A percentile compares a stretch with the other conserved stretches of the same genome.
Conservation (phyloP, 2,113 vertebrate species). For the Pedionomus torquatus region DNA sequence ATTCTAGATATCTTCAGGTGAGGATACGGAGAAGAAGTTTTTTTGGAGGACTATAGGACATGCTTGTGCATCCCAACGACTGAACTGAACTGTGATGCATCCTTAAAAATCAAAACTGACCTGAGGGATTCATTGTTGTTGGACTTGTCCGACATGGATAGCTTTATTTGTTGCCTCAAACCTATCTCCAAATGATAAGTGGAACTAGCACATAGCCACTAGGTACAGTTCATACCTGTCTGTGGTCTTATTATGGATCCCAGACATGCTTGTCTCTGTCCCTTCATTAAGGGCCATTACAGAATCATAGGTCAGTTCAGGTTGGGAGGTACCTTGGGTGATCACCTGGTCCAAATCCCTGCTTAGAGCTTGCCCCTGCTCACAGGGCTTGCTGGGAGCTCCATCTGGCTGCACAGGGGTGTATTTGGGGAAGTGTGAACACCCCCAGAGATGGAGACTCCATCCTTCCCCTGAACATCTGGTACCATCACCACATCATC, state of each 20-base stretch:
- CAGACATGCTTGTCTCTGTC: neutral
- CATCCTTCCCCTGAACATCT: neutral
- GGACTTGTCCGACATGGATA: neutral
- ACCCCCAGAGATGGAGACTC: neutral
- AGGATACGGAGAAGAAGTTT: accelerated
- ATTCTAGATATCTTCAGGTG: neutral
- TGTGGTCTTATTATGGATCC: neutral
- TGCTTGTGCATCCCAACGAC: neutral
- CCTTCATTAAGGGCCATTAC: neutral
- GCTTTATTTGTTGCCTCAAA: neutral
- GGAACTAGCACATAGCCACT: neutral
- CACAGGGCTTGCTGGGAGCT: neutral
- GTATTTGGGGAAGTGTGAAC: neutral
- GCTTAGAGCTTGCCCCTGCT: neutral
- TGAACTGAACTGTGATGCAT: neutral
- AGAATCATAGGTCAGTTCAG: neutral
- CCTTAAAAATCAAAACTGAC: neutral
- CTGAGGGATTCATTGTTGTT: neutral
- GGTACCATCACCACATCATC: neutral
- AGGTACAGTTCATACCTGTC: neutral
- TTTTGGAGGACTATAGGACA: neutral
- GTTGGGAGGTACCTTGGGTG: neutral
- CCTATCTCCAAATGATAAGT: neutral
- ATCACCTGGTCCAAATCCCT: neutral
- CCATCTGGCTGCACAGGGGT: neutral